Base-by-base conservation (phyloP, 2,113 vertebrate genomes). In the Centropristis striata region DNA sequence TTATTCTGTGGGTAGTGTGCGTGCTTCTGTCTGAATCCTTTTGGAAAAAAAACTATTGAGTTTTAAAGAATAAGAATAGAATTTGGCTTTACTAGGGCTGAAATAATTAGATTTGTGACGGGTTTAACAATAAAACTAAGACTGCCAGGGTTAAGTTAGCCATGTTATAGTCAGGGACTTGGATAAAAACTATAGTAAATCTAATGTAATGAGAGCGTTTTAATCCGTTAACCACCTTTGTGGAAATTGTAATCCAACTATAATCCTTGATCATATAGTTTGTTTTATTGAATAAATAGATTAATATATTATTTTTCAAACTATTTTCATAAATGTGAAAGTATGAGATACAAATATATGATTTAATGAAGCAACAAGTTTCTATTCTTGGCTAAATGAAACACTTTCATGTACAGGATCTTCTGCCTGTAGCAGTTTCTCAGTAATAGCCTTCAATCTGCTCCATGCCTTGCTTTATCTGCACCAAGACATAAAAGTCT, bases 361-460 rank as follows among this genome's bases (percentile, higher is more conserved):
- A 14, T 20, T 39, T 37, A 5, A 3, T 21, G 7, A 21, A 66
- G 5, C 44, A 49, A 9, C 0, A 11, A 3, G 5, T 49, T 36
- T 51, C 1, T 39, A 6, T 54, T 68, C 2, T 12, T 9, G 9
- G 13, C 5, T 23, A 12, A 37, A 53, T 53, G 8, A 18, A 67
- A 16, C 4, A 21, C 5, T 44, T 25, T 9, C 16, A 64, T 5
- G n/a, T 2, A 8, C 28, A 11, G 46, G 20, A 49, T 14, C 16
- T 23, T 51, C 14, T 7, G 16, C 28, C 64, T 67, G 39, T 47
- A 44, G 60, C 46, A 61, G 49, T 49, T 50, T 66, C 71, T 49
- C 39, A 71, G 61, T 42, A 20, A 54, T 55, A 46, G 13, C 51
- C 28, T 14, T 0, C 4, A 16, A n/a, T 4, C 14, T 53, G 11